Evolutionary conservation across 1,140 invertebrate species (phyloP).

Genomic region (Varroa destructor): DNA sequence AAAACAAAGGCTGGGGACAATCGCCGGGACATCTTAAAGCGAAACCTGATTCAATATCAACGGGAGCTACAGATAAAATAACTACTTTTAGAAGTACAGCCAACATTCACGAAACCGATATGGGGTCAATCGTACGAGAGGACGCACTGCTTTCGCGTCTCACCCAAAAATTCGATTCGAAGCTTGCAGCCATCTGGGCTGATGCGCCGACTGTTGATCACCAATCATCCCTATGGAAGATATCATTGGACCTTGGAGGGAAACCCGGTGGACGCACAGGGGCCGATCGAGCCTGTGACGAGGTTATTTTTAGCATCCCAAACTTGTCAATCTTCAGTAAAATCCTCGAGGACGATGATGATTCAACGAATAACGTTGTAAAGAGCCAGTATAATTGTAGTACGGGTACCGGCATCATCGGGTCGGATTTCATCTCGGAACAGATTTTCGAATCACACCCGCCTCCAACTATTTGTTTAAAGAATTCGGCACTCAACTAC

Average conservation of each 20-base stretch:
- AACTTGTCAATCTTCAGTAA: constrained; percentile 7
- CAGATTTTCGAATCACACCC: neutral
- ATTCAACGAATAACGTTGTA: neutral
- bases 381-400: neutral
- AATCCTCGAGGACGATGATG: constrained; percentile 21
- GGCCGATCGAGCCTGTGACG: constrained; percentile 1
- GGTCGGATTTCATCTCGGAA: neutral
- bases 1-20: too few relatives aligned
- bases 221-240: constrained; percentile 5
- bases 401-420: neutral
- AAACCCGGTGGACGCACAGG: neutral
- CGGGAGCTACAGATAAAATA: too few relatives aligned
- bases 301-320: constrained; percentile 6
- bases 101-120: neutral
- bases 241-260: neutral
- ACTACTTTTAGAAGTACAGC: too few relatives aligned
- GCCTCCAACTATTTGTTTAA: constrained; percentile 3
- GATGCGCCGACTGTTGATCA: constrained; percentile 4
- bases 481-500: constrained; percentile 27
- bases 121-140: constrained; percentile 9
- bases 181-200: constrained; percentile 21
- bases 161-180: constrained; percentile 24
- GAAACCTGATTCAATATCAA: too few relatives aligned
- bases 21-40: too few relatives aligned
- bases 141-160: constrained; percentile 7